Conservation (phyloP, 2,888 invertebrate species). For the Brachynemurus nebulosus region DNA sequence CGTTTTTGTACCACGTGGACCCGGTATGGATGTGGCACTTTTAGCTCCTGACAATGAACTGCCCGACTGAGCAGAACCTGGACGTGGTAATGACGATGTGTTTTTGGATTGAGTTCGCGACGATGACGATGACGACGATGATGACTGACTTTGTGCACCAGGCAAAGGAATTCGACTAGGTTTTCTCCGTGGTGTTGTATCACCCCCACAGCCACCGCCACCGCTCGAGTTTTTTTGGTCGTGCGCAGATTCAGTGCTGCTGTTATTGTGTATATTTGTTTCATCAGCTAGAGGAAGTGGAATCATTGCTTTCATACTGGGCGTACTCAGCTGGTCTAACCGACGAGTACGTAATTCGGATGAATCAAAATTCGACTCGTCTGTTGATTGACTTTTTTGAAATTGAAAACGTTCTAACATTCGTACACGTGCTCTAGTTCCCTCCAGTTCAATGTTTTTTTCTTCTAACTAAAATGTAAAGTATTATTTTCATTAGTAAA, state of each 20-base stretch:
- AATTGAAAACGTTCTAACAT: conserved; percentile 43
- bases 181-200: conserved; percentile 31
- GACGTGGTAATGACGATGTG: conserved; percentile 13
- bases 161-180: conserved; percentile 63
- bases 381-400: conserved; percentile 22
- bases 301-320: conserved; percentile 44
- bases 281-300: conserved; percentile 33
- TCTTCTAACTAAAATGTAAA: conserved; percentile 53
- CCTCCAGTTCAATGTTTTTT: conserved; percentile 68
- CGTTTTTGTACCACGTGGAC: conserved; percentile 23
- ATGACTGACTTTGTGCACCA: conserved; percentile 36
- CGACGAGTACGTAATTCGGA: conserved; percentile 25
- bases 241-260: conserved; percentile 50
- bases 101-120: conserved; percentile 17
- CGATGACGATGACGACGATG: conserved; percentile 49
- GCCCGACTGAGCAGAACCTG: conserved; percentile 16
- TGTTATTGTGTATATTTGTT: conserved; percentile 36
- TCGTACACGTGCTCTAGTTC: conserved; percentile 64
- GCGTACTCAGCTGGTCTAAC: conserved; percentile 30
- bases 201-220: conserved; percentile 20
- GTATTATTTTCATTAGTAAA: neutral
- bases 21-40: conserved; percentile 26
- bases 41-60: conserved; percentile 27
- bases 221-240: conserved; percentile 35
- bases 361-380: conserved; percentile 27